phyloP scores from a whole-genome alignment of 2,797 vertebrate species.

The Lophotriccus pileatus region DNA sequence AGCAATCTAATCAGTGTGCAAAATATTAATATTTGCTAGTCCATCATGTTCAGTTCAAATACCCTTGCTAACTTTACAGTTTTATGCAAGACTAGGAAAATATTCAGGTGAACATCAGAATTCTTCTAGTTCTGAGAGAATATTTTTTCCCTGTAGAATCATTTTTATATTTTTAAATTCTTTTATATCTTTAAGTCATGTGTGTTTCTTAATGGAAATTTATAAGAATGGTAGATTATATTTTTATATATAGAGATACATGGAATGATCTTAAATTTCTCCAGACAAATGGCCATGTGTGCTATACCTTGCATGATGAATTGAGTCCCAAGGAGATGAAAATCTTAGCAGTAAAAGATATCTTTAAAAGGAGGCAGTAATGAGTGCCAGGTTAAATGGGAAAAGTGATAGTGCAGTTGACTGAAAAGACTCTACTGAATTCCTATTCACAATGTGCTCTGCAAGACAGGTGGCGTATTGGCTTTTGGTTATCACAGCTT shows the following conservation, averaged over 20 bases:
- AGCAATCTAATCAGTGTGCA: background rate
- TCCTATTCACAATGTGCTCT: background rate
- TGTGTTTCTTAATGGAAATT: background rate
- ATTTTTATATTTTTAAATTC: background rate
- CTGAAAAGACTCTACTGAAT: background rate
- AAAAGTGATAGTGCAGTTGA: background rate
- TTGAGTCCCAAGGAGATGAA: background rate
- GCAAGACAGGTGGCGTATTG: background rate
- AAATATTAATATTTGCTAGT: background rate
- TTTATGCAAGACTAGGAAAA: background rate
- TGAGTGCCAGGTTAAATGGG: background rate
- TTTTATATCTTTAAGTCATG: background rate
- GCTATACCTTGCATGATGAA: background rate
- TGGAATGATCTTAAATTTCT: background rate
- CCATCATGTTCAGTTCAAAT: background rate
- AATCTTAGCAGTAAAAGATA: background rate
- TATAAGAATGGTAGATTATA: background rate
- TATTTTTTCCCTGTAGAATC: background rate
- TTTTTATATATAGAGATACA: background rate
- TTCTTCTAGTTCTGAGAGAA: background rate
- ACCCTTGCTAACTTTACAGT: background rate
- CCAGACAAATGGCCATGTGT: background rate
- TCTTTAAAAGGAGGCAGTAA: background rate
- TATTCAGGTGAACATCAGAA: background rate
- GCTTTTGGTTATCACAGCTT: background rate